Evolutionary conservation across 2,113 vertebrate genomes (phyloP), one percentile per base, ranked within the genome.

Genomic region (Crocuta crocuta): DNA sequence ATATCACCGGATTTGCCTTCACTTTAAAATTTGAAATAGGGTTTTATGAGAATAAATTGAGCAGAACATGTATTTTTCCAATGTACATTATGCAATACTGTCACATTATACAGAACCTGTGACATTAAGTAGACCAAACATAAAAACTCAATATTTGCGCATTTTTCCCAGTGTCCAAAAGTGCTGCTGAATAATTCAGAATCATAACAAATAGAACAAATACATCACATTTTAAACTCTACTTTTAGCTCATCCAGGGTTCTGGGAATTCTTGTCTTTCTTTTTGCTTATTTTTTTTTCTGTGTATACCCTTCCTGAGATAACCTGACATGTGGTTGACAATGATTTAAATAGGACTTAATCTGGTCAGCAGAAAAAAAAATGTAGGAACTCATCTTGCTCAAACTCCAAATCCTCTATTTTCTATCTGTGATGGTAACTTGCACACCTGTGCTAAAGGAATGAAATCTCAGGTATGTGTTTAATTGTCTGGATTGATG

Each of bases 261-360:
- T 96, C 95, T 17, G 50, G 45, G 35, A 90, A 79, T 43, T 15
- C 19, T 90, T 87, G 15, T 82, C 63, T 92, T 97, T 13, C 65
- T 81, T 82, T 87, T 71, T 78, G 43, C 74, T 86, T 50, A 24
- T 71, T 33, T 71, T 86, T 83, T 31, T 4, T 1, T 5, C 33
- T 95, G 1, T 58, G 33, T 74, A 43, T 88, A 65, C n/a, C 55
- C 55, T 92, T 84, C 84, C 35, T 93, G 68, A 96, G 81, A 68
- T 81, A 89, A 78, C 82, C 45, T 97, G 97, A 95, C 86, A 80
- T 50, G 58, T 79, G 50, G 33, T 70, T 97, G 83, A 97, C 93
- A 98, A 16, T 98, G 95, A 97, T 97, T 97, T 97, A 94, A 98
- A 97, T 96, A 94, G 84, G 35, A 91, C 80, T 96, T 96, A 97